Evolutionary conservation across 2,888 invertebrate species (phyloP).

Genomic region (Resseliella maxima): DNA sequence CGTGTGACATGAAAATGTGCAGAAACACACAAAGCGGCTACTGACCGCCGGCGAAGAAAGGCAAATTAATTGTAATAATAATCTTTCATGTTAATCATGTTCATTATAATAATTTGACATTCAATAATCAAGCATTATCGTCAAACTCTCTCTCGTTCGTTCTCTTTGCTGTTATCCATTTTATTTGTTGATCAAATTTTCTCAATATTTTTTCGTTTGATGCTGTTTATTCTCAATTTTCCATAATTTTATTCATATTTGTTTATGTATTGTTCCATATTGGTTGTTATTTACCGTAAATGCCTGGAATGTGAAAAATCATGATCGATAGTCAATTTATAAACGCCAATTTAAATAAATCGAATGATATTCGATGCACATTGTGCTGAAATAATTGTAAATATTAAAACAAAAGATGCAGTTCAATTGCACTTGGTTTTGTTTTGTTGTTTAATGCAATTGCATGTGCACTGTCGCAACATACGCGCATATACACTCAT

Average conservation of each 20-base stretch:
- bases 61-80: background rate
- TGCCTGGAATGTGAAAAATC: too few species aligned
- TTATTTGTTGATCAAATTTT: too few species aligned
- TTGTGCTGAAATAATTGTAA: background rate
- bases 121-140: background rate
- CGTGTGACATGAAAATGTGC: background rate
- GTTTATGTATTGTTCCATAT: too few species aligned
- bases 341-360: too few species aligned
- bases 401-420: background rate
- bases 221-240: too few species aligned
- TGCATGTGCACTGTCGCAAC: background rate
- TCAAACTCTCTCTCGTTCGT: too few species aligned
- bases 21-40: background rate
- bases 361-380: background rate
- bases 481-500: too few species aligned
- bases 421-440: background rate
- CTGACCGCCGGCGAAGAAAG: background rate
- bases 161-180: too few species aligned
- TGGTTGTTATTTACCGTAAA: too few species aligned
- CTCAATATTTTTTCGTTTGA: too few species aligned
- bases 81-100: background rate
- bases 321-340: too few species aligned
- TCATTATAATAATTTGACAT: background rate
- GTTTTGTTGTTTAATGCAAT: background rate
- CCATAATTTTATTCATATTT: too few species aligned